Evolutionary conservation across 2,888 invertebrate species (phyloP), one percentile per base, ranked within the genome.

Genomic region (Gortyna flavago): DNA sequence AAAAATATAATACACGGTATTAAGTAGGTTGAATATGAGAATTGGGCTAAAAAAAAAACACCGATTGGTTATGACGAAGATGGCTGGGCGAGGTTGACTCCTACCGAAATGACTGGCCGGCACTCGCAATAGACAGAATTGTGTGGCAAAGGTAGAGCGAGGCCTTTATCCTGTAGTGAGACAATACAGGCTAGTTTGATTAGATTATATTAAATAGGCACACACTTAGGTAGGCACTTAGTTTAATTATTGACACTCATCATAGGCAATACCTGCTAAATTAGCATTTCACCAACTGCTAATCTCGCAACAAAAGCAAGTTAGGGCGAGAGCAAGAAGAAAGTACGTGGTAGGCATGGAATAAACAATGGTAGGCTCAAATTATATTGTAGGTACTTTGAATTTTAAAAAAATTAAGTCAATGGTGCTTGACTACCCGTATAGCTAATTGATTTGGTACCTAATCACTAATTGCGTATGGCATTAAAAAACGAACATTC

Each of bases 1-100:
- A 81, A 48, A 29, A 38, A 61, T 61, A 18, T 9, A 48, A 38
- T 73, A 72, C n/a, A 69, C 13, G 25, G 41, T 35, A n/a, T 38
- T 21, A 29, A 48, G 7, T 35, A 32, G n/a, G 5, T n/a, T 21
- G 35, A 41, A 66, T 18, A 29, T 29, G 11, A 66, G 6, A n/a
- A 44, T 41, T 25, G 8, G 32, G 9, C 25, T 67, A 48, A 32
- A 48, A 29, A 48, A 13, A 5, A 48, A 68, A 25, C 25, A 32
- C 16, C 4, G 44, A 48, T 32, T 13, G 29, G 18, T 29, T 44
- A 44, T 7, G 6, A 18, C 9, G 0, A 11, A 44, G 7, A 44
- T 66, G 21, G 29, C 1, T 1, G 21, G 11, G 29, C 11, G 29
- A 44, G 13, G 21, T 44, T 13, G 21, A 13, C 44, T 44, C 29